Conservation (phyloP, 2,797 vertebrate genomes). For the Odontamblyopus rebecca region DNA sequence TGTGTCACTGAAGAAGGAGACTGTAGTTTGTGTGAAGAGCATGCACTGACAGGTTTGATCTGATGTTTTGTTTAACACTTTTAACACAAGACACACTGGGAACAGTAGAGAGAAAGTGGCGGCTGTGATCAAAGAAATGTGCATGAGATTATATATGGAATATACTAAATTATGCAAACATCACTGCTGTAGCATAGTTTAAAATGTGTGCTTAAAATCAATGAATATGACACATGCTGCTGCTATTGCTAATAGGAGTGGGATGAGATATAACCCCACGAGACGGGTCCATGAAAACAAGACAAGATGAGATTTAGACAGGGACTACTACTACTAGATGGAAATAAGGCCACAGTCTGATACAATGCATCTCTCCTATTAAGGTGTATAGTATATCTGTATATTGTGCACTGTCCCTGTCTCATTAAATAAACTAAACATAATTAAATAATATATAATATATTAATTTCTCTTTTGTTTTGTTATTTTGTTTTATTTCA, state of each 20-base stretch:
- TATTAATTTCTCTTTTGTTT: no score
- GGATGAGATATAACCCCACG: not conserved
- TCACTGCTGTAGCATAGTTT: not conserved
- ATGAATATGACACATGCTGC: not conserved
- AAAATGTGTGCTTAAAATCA: not conserved
- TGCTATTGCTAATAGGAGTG: not conserved
- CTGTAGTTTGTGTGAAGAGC: slow-evolving; percentile 15
- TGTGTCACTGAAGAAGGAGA: slow-evolving; percentile 22
- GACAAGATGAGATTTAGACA: not conserved
- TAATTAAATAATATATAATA: no score
- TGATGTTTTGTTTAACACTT: not conserved
- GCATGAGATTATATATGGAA: not conserved
- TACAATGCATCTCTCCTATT: no score
- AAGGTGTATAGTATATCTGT: no score
- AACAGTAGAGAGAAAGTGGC: not conserved
- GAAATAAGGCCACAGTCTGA: no score
- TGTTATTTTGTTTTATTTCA: no score
- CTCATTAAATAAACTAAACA: no score
- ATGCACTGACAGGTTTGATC: slow-evolving; percentile 7
- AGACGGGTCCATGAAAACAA: not conserved
- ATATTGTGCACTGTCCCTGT: no score
- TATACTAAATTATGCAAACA: not conserved
- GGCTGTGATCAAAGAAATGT: not conserved
- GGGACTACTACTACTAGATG: no score
- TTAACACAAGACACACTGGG: not conserved